Conservation (phyloP, 30 jellyfish, hydroid and myxozoan genomes). For the Mastigias papua region DNA sequence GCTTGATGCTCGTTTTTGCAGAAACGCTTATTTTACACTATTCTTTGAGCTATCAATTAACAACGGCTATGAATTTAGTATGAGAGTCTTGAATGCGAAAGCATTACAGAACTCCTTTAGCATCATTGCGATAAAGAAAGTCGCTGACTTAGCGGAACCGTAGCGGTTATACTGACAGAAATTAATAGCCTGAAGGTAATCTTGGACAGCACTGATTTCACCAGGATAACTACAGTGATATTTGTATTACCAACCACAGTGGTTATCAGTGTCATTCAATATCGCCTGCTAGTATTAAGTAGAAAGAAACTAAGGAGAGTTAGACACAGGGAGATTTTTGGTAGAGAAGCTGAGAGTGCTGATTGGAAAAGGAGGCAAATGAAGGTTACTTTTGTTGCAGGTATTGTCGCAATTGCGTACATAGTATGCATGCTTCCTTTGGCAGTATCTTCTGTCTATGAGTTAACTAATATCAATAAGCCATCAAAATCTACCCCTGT, state of each 20-base stretch:
- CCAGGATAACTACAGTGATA: not conserved
- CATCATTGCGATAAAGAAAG: too few species aligned
- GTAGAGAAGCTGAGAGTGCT: not conserved
- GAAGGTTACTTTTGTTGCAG: not conserved
- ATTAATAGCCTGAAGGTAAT: not conserved
- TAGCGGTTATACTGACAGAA: too few species aligned
- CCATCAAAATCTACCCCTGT: not conserved
- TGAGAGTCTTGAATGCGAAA: too few species aligned
- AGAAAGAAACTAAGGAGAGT: not conserved
- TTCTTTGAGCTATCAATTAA: too few species aligned
- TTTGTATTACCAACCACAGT: not conserved
- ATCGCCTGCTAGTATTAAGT: not conserved
- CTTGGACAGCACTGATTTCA: not conserved
- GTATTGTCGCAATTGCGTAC: not conserved
- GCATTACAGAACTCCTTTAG: too few species aligned
- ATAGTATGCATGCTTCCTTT: not conserved
- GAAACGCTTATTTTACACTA: too few species aligned
- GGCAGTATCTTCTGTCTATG: not conserved
- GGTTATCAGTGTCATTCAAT: not conserved
- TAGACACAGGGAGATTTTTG: not conserved
- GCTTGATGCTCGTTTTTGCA: too few species aligned
- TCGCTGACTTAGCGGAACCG: too few species aligned
- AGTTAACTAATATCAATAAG: not conserved
- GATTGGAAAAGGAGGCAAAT: not conserved
- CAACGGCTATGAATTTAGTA: too few species aligned